phyloP scores from a whole-genome alignment of 2,797 vertebrate species.

The Telmatherina bonti region DNA sequence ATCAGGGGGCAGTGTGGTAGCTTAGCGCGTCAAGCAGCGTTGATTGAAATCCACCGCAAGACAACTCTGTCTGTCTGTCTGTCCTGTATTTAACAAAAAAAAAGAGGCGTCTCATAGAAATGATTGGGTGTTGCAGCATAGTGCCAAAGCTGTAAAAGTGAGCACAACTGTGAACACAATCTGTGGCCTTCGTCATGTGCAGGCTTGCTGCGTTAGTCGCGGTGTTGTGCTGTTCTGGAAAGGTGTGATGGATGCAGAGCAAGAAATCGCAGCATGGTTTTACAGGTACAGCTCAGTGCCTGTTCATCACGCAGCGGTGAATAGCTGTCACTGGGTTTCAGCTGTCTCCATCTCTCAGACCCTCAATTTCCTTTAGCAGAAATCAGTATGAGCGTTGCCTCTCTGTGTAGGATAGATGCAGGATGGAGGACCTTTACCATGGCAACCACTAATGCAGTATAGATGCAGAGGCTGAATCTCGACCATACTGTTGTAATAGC shows the following conservation, averaged over 20 bases:
- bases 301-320: conserved; percentile 42
- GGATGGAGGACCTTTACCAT: conserved; percentile 78
- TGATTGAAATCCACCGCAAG: conserved; percentile 45
- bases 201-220: conserved; percentile 25
- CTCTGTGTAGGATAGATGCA: conserved; percentile 52
- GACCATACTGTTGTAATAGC: conserved; percentile 55
- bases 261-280: conserved; percentile 53
- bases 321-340: conserved; percentile 50
- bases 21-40: conserved; percentile 33
- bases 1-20: conserved; percentile 52
- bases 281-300: conserved; percentile 41
- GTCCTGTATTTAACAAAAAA: conserved; percentile 18
- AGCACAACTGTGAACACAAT: conserved; percentile 13
- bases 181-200: conserved; percentile 17
- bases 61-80: not conserved
- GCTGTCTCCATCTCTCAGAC: conserved; percentile 55
- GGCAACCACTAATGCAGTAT: conserved; percentile 79
- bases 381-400: conserved; percentile 52
- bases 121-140: conserved; percentile 13
- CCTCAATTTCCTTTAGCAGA: conserved; percentile 48
- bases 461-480: conserved; percentile 62
- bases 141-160: not conserved
- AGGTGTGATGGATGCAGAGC: conserved; percentile 29
- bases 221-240: conserved; percentile 14
- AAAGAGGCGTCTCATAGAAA: not conserved